Base-by-base conservation (phyloP, 2,888 invertebrate genomes). In the Platycheirus rosarum region DNA sequence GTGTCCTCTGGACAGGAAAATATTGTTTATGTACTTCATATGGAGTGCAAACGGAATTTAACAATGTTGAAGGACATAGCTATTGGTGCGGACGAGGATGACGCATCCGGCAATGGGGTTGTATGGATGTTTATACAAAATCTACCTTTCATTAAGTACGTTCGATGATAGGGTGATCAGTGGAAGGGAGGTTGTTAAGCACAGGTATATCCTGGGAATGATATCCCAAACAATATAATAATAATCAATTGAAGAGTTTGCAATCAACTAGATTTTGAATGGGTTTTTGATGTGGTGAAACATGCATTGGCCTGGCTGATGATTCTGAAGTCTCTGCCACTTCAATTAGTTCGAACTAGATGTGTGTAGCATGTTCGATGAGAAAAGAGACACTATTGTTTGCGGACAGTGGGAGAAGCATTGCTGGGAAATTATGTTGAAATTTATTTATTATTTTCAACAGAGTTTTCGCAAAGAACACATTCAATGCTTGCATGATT, bases 191-290 rank as follows among this genome's bases (percentile, higher is more conserved):
- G 62, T 46, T 62, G 62, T 66, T 32, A 23, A 4, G 23, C 3
- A 32, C 29, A 32, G 29, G 29, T 32, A 32, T 32, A 32, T 8
- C 66, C 80, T 82, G 82, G 66, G 51, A 77, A 68, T 82, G 82
- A 82, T 77, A 77, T 73, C 23, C 71, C 55, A 20, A 73, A 82
- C 77, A 77, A 82, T 77, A 71, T 82, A 73, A 82, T 82, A 80
- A 80, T 82, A 82, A 82, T 82, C 82, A 82, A 82, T 68, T 73
- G 71, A 82, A 77, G 66, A 76, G 71, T 57, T 77, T 66, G 71
- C 77, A 71, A 77, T 73, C 82, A 77, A 82, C 62, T 82, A 77
- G 82, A 73, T 77, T 82, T 77, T 77, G 77, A 82, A 68, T 73
- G 77, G 37, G 53, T 35, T 62, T 74, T 63, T 42, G 62, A 62